Conservation (phyloP, 2,888 invertebrate species). For the Chrysolina oricalcia region DNA sequence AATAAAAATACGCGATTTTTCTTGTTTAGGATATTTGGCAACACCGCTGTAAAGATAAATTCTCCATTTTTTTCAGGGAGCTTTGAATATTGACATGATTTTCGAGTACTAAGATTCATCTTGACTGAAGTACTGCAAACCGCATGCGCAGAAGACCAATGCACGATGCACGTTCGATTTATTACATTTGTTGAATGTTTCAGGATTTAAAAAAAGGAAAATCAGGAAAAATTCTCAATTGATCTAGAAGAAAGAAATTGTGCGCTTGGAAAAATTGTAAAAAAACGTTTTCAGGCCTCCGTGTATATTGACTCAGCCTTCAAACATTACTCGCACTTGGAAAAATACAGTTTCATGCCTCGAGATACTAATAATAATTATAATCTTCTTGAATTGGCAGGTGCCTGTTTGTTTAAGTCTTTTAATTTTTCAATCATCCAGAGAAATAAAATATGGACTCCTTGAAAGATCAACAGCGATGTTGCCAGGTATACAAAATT, state of each 20-base stretch:
- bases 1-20: neutral
- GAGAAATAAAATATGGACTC: neutral
- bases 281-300: no score
- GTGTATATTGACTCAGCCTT: no score
- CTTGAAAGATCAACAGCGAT: neutral
- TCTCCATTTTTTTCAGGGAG: neutral
- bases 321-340: no score
- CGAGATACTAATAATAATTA: no score
- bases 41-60: constrained; percentile 16
- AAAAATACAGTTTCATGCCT: no score
- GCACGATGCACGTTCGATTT: constrained; percentile 21
- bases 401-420: no score
- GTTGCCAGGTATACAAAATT: neutral
- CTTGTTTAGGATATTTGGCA: constrained; percentile 6
- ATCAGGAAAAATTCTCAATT: constrained; percentile 4
- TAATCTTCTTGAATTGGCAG: no score
- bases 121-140: constrained; percentile 10
- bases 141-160: constrained; percentile 19
- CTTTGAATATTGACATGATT: neutral
- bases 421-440: no score
- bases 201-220: constrained; percentile 1
- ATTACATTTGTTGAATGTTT: constrained; percentile 20
- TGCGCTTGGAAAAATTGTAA: no score
- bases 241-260: neutral
- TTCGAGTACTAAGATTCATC: neutral